Percentiles rank a stretch among this genome's conserved stretches.
Evolutionary conservation across 2,113 vertebrate genomes (phyloP).

Genomic region (Buteo buteo): DNA sequence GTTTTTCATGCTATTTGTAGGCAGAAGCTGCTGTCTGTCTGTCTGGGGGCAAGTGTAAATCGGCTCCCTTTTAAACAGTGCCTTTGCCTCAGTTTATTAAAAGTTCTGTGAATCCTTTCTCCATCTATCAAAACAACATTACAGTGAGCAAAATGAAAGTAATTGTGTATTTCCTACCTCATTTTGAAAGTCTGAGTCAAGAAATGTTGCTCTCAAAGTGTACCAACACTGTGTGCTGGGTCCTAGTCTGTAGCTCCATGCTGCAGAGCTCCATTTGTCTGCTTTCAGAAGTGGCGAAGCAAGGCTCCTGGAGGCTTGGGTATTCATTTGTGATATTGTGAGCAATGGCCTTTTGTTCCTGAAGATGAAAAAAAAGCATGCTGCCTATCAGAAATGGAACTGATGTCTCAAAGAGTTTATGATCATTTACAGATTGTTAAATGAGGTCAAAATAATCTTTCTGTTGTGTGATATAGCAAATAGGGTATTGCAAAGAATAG

Average conservation of each 20-base stretch:
- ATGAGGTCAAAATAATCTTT: background rate
- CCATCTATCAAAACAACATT: background rate
- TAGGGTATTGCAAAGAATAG: background rate
- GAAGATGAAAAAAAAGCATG: background rate
- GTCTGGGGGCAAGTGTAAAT: background rate
- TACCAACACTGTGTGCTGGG: background rate
- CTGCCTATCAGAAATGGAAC: background rate
- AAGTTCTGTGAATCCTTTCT: background rate
- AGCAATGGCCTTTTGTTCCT: background rate
- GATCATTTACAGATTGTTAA: background rate
- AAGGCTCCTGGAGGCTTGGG: background rate
- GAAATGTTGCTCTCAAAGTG: background rate
- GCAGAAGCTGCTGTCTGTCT: background rate
- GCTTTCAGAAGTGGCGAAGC: background rate
- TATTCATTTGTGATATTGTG: accelerated
- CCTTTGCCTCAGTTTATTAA: background rate
- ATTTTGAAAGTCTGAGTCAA: background rate
- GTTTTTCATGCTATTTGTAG: background rate
- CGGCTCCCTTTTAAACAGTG: background rate
- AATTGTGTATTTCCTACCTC: background rate
- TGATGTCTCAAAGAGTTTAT: background rate
- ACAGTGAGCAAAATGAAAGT: background rate
- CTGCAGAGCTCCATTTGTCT: background rate
- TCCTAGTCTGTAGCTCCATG: background rate
- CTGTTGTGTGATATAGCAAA: background rate